phyloP scores from a whole-genome alignment of 1,140 invertebrate genomes.

The Meteorus sp. region DNA sequence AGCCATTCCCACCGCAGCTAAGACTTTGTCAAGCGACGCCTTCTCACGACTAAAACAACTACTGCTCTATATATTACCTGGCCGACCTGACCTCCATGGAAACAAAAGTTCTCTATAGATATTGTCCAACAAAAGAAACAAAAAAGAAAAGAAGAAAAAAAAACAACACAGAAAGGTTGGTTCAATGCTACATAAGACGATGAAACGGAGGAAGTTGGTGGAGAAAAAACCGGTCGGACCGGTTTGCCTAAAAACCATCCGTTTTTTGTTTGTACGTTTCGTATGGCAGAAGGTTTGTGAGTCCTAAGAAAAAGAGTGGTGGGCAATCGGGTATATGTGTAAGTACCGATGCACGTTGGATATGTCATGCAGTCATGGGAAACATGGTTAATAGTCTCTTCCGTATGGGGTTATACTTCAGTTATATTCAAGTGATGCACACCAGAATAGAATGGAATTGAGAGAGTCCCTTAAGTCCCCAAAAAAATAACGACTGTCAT shows the following conservation, averaged over 20 bases:
- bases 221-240: slow-evolving; percentile 42
- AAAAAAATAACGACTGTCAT: neutral
- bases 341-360: neutral
- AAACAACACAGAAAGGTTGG: neutral
- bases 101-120: neutral
- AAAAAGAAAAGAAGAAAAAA: neutral
- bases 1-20: too few species aligned
- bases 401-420: neutral
- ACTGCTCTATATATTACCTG: slow-evolving; percentile 1
- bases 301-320: too few species aligned
- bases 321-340: slow-evolving; percentile 37
- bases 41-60: slow-evolving; percentile 10
- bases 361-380: slow-evolving; percentile 46
- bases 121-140: slow-evolving; percentile 1
- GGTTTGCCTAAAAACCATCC: slow-evolving; percentile 51
- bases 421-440: slow-evolving; percentile 21
- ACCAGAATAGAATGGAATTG: slow-evolving; percentile 6
- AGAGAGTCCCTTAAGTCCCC: slow-evolving; percentile 6
- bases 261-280: slow-evolving; percentile 25
- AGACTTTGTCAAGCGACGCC: neutral
- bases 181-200: neutral
- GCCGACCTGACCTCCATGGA: slow-evolving; percentile 19
- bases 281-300: slow-evolving; percentile 24
- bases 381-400: slow-evolving; percentile 47
- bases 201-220: neutral